Conservation (phyloP, 2,113 vertebrate species). For the Takifugu bimaculatus region DNA sequence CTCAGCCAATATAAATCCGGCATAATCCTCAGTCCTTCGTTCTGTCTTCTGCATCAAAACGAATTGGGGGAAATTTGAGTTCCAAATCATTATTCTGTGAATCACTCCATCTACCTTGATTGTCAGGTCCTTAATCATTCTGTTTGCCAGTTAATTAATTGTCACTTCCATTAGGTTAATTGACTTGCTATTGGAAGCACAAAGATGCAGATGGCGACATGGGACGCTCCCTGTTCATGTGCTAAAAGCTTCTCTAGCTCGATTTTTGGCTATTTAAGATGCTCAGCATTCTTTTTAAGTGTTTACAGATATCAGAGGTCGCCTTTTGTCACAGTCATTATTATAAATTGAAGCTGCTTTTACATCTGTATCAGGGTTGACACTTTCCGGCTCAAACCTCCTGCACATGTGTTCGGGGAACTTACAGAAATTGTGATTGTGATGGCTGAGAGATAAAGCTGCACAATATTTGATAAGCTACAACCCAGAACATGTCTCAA, state of each 20-base stretch:
- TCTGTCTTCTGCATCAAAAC: conserved; percentile 1
- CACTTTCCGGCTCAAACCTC: no score
- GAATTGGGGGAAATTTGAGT: not conserved
- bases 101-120: conserved; percentile 44
- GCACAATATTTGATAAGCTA: no score
- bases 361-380: no score
- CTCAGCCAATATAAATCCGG: not conserved
- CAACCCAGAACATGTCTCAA: no score
- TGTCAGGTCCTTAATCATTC: conserved; percentile 59
- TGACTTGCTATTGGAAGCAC: conserved; percentile 52
- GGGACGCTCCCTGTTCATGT: not conserved
- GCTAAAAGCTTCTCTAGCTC: conserved; percentile 16
- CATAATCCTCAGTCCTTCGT: conserved; percentile 2
- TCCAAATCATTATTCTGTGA: conserved; percentile 38
- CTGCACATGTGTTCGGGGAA: no score
- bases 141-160: conserved; percentile 66
- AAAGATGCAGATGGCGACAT: conserved; percentile 31
- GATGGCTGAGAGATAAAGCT: no score
- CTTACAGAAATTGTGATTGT: no score
- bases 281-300: not conserved
- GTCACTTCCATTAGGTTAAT: conserved; percentile 68
- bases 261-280: not conserved
- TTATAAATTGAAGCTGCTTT: not conserved
- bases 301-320: conserved; percentile 10
- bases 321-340: not conserved